phyloP scores from a whole-genome alignment of 2,797 vertebrate species.

The Eulemur coronatus region DNA sequence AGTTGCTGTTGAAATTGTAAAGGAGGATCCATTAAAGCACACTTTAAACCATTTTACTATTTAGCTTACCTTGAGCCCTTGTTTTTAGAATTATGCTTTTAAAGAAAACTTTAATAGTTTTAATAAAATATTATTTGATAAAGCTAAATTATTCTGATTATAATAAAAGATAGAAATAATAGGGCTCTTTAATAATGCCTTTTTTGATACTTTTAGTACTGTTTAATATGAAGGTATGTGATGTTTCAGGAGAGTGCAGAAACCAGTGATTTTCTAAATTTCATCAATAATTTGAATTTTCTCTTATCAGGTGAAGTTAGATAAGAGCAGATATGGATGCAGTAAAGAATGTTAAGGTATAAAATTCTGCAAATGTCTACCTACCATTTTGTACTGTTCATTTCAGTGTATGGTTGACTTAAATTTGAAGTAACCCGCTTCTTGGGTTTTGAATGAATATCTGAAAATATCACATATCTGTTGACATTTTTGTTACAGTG shows the following conservation, averaged over 20 bases:
- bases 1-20: constrained; percentile 94
- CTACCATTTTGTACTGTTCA: not conserved
- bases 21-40: constrained; percentile 94
- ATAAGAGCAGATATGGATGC: not conserved
- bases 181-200: not conserved
- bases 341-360: not conserved
- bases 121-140: constrained; percentile 68
- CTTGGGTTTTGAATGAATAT: not conserved
- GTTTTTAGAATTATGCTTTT: constrained; percentile 80
- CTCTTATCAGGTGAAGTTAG: not conserved
- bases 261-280: not conserved
- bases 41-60: constrained; percentile 89
- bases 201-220: not conserved
- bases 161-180: not conserved
- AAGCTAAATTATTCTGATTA: constrained; percentile 52
- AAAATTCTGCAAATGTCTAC: not conserved
- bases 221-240: not conserved
- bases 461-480: not conserved
- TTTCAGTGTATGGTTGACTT: not conserved
- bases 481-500: not conserved
- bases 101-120: constrained; percentile 73
- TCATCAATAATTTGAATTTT: constrained; percentile 28
- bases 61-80: constrained; percentile 86
- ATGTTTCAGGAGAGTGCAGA: not conserved
- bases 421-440: not conserved